Percentiles rank a stretch among this genome's conserved stretches.
phyloP scores from a whole-genome alignment of 2,888 invertebrate species.

The Caradrina kadenii region DNA sequence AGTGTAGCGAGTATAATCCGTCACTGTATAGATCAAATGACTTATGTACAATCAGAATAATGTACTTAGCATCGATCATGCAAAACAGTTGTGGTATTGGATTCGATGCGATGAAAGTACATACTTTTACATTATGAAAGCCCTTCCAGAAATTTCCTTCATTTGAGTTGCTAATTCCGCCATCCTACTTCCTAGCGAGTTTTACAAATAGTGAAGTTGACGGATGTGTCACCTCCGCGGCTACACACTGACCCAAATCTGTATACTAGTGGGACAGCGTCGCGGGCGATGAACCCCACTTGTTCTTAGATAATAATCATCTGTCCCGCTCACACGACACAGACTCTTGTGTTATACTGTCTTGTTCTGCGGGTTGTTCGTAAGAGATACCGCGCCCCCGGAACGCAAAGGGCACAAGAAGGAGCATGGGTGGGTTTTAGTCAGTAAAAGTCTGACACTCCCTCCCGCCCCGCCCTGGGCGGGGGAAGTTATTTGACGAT shows the following conservation, averaged over 20 bases:
- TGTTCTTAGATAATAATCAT: conserved; percentile 55
- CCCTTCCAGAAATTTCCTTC: conserved; percentile 20
- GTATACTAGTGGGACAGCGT: conserved; percentile 50
- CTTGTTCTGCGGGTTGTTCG: no score
- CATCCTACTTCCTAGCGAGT: conserved; percentile 25
- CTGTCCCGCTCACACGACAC: conserved; percentile 27
- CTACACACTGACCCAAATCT: conserved; percentile 66
- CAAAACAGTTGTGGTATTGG: no score
- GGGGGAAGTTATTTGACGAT: no score
- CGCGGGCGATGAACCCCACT: conserved; percentile 65
- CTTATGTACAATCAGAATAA: not conserved
- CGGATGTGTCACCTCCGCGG: conserved; percentile 64
- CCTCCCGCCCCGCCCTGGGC: no score
- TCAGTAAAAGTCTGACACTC: no score
- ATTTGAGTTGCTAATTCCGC: conserved; percentile 34
- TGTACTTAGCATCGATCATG: not conserved
- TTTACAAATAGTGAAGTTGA: conserved; percentile 50
- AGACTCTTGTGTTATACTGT: conserved; percentile 20
- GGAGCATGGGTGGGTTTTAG: no score
- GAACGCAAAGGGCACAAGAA: no score
- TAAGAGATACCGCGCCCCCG: no score
- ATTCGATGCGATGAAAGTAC: conserved; percentile 14
- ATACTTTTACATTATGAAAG: conserved; percentile 9
- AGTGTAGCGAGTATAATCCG: not conserved
- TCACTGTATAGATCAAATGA: not conserved